Evolutionary conservation across 1,140 invertebrate species (phyloP).

Genomic region (Helicoverpa armigera): DNA sequence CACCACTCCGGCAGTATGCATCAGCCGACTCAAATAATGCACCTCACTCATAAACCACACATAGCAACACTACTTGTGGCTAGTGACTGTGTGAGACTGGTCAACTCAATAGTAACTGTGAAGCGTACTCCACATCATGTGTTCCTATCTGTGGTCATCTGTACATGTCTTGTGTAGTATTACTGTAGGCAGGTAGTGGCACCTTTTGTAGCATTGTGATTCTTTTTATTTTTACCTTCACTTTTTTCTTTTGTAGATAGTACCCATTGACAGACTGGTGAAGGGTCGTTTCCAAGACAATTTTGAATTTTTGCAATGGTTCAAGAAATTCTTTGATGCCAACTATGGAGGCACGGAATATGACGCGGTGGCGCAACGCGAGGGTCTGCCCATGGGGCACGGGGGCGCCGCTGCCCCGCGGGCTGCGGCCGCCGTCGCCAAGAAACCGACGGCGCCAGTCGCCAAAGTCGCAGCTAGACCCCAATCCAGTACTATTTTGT

Average conservation of each 20-base stretch:
- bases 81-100: neutral
- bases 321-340: slow-evolving; percentile 99
- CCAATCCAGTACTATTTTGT: slow-evolving; percentile 87
- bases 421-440: slow-evolving; percentile 80
- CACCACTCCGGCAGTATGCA: slow-evolving; percentile 83
- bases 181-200: slow-evolving; percentile 57
- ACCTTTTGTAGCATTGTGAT: slow-evolving; percentile 56
- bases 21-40: slow-evolving; percentile 57
- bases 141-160: slow-evolving; percentile 59
- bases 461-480: slow-evolving; percentile 86
- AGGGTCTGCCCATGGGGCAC: slow-evolving; percentile 93
- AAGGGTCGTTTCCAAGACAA: slow-evolving; percentile 99
- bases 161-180: slow-evolving; percentile 39
- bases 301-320: slow-evolving; percentile 99
- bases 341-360: slow-evolving; percentile 98
- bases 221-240: slow-evolving; percentile 78
- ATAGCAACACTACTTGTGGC: slow-evolving; percentile 51
- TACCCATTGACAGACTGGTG: slow-evolving; percentile 95
- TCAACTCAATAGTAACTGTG: too few species aligned
- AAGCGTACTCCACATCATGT: slow-evolving; percentile 9
- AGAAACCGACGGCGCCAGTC: slow-evolving; percentile 81
- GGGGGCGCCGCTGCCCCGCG: slow-evolving; percentile 88
- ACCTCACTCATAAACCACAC: slow-evolving; percentile 53
- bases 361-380: slow-evolving; percentile 94
- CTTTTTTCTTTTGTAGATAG: slow-evolving; percentile 91